Conservation (phyloP, 2,888 invertebrate genomes). For the Cinara cedri region DNA sequence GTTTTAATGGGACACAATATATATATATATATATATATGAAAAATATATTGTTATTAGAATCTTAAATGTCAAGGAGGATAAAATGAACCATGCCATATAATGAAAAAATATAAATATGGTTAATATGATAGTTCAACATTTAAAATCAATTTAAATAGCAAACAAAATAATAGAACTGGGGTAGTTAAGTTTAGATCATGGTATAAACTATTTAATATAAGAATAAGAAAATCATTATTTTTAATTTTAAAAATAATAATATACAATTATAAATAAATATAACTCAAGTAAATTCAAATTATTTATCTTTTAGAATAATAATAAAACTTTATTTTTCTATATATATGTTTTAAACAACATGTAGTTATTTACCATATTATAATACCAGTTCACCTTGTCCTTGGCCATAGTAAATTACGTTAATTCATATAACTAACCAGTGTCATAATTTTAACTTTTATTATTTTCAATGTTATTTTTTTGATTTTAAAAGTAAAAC, state of each 20-base stretch:
- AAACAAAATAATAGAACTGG: neutral
- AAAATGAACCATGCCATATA: neutral
- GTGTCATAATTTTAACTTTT: constrained; percentile 17
- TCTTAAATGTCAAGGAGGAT: constrained; percentile 28
- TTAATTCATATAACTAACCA: constrained; percentile 32
- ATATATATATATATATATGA: too few relatives aligned
- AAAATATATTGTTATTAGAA: constrained; percentile 8
- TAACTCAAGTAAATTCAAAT: neutral
- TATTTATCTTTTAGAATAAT: neutral
- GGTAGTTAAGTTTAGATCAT: too few relatives aligned
- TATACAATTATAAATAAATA: too few relatives aligned
- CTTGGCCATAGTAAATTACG: constrained; percentile 39
- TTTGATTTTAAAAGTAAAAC: neutral
- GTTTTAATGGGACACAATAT: constrained; percentile 10
- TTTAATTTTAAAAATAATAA: neutral
- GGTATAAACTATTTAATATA: neutral
- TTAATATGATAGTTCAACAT: neutral
- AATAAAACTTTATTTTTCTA: constrained; percentile 19
- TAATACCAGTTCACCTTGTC: constrained; percentile 53
- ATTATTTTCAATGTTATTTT: constrained; percentile 49
- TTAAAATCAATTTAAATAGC: neutral
- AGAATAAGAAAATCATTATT: neutral
- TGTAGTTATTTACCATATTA: constrained; percentile 13
- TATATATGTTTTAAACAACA: neutral
- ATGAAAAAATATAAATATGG: constrained; percentile 22